These are phyloP conservation scores for Callithrix jacchus DNA, from an alignment of 2,113 vertebrate genomes.

Conservation along the genomic window DNA sequence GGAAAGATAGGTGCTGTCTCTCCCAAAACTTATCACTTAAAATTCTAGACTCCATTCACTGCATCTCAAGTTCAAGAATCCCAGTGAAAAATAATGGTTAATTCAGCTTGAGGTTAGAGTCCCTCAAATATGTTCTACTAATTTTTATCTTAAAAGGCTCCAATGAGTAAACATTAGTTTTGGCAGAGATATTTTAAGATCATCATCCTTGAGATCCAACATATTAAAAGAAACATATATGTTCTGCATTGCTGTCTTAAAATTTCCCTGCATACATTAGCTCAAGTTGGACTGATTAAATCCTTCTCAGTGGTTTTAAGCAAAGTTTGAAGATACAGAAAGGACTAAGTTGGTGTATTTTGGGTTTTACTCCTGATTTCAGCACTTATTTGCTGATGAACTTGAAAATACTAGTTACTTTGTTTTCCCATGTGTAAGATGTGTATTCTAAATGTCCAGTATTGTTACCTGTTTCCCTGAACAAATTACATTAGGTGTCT, in stretches of 20 bases:
- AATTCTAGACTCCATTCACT: background rate
- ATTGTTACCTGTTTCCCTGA: background rate
- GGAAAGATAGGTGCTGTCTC: background rate
- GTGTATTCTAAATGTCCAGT: background rate
- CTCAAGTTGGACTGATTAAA: background rate
- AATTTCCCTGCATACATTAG: background rate
- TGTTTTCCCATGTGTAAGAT: background rate
- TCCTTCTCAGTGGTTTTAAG: background rate
- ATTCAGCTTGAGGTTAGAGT: background rate
- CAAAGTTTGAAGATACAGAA: background rate
- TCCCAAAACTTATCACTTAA: background rate
- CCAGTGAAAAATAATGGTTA: background rate
- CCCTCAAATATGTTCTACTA: background rate
- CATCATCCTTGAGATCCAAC: background rate
- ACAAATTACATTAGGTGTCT: background rate
- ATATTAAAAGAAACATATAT: background rate
- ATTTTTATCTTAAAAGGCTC: background rate
- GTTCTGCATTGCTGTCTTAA: background rate
- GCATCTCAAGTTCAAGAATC: background rate
- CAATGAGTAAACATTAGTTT: background rate
- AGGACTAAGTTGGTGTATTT: background rate
- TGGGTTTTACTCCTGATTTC: background rate
- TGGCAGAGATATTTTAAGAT: background rate
- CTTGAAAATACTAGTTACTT: background rate
- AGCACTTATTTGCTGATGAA: background rate